Base-by-base conservation (phyloP, 2,888 invertebrate genomes). In the Blera fallax region DNA sequence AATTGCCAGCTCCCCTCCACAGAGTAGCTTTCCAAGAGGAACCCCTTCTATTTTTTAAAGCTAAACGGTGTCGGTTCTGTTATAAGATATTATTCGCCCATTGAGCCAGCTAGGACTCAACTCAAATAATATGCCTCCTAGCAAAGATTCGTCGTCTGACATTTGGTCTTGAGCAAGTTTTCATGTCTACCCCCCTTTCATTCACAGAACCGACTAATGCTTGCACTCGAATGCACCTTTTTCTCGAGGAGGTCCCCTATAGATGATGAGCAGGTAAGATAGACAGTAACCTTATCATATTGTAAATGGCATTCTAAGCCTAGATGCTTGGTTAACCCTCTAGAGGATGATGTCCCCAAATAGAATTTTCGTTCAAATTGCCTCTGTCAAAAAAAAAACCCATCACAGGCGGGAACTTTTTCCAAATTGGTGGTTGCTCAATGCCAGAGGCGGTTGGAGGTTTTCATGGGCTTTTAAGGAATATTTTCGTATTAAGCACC, bases 161-260 rank as follows among this genome's bases (percentile, higher is more conserved):
- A 18, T 45, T 45, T 45, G 18, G 48, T 67, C 56, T 81, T 81
- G 70, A 82, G 40, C 69, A 64, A 11, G 62, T 82, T 82, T 77
- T 82, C 72, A 80, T 82, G 77, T 56, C 77, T 70, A 69, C 62
- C 34, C 58, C 62, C 11, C 56, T 82, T 82, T 82, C 78, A 82
- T 82, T 60, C 58, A 82, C 82, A 82, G 82, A 82, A 82, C 70
- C 82, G 82, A 82, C 82, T 82, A 43, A 82, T 82, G 82, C 72
- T 77, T 78, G 82, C 82, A 77, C 82, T 82, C 50, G 82, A 82
- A 72, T 65, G 77, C 72, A 77, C 70, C 56, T 82, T 77, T 65
- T 82, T 82, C 77, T 77, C 82, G 58, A 64, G 82, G 78, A 82
- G 78, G 65, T 78, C 82, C 34, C 82, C 82, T 62, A 52, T 82